phyloP scores from a whole-genome alignment of 2,888 invertebrate genomes.

The Ceriagrion tenellum region DNA sequence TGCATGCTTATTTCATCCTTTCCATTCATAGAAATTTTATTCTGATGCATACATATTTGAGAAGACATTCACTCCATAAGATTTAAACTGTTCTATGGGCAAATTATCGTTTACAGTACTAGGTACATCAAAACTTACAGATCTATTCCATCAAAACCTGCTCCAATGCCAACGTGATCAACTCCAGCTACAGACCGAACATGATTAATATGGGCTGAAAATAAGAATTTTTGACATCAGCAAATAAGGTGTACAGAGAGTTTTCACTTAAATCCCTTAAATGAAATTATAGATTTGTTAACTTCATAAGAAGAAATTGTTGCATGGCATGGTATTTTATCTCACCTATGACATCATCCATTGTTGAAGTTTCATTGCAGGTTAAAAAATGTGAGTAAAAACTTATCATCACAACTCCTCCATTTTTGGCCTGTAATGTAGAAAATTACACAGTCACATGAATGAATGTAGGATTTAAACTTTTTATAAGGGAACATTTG shows the following conservation, averaged over 20 bases:
- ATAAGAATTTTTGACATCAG: constrained; percentile 3
- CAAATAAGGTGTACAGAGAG: neutral
- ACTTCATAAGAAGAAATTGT: neutral
- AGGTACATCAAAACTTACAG: constrained; percentile 77
- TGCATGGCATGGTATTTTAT: neutral
- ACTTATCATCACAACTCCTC: constrained; percentile 92
- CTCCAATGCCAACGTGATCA: constrained; percentile 92
- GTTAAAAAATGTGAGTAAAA: constrained; percentile 90
- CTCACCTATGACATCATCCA: constrained; percentile 90
- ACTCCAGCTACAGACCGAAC: constrained; percentile 90
- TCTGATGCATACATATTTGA: neutral
- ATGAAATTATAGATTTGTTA: neutral
- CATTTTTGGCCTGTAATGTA: constrained; percentile 83
- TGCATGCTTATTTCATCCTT: too few species aligned
- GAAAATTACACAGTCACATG: constrained; percentile 72
- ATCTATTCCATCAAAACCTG: constrained; percentile 90
- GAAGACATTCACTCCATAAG: neutral
- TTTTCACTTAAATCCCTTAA: constrained; percentile 48
- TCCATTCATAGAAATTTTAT: too few species aligned
- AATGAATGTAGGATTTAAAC: neutral
- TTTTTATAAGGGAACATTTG: neutral
- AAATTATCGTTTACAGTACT: too few species aligned
- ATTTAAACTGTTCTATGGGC: neutral
- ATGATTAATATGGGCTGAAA: constrained; percentile 90
- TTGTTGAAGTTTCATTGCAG: constrained; percentile 86